phyloP scores from a whole-genome alignment of 2,113 vertebrate species.

The Desmodus rotundus region DNA sequence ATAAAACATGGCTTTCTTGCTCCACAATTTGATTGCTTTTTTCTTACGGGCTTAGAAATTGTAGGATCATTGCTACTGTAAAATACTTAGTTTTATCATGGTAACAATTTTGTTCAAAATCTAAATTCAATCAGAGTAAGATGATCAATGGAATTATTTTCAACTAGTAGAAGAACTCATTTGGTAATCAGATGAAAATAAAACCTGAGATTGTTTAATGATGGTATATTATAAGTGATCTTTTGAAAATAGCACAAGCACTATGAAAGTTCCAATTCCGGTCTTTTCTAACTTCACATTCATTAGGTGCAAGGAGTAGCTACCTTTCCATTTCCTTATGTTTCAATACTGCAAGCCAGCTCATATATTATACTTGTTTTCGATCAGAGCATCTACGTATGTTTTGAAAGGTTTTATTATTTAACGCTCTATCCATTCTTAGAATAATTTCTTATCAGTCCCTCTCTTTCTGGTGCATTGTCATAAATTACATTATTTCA shows the following conservation, averaged over 20 bases:
- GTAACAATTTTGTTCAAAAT: constrained; percentile 49
- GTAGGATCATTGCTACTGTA: constrained; percentile 8
- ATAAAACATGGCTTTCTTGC: constrained; percentile 9
- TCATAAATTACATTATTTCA: constrained; percentile 35
- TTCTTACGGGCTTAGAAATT: constrained; percentile 35
- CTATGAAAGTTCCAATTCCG: constrained; percentile 25
- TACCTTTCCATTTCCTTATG: constrained; percentile 48
- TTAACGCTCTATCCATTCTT: constrained; percentile 8
- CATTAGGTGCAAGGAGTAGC: constrained; percentile 42
- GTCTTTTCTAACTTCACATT: constrained; percentile 59
- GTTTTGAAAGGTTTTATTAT: constrained; percentile 51
- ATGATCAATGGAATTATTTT: constrained; percentile 59
- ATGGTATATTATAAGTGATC: constrained; percentile 38
- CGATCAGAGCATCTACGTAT: neutral
- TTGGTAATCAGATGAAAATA: constrained; percentile 59
- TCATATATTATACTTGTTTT: constrained; percentile 38
- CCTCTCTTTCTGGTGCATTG: neutral
- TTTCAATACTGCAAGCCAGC: constrained; percentile 12
- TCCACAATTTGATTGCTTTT: constrained; percentile 9
- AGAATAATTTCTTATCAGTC: neutral
- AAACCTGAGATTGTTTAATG: constrained; percentile 41
- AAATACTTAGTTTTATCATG: constrained; percentile 53
- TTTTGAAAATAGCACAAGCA: constrained; percentile 57
- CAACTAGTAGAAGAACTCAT: constrained; percentile 45
- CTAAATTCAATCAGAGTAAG: constrained; percentile 55